A percentile compares a stretch with the other conserved stretches of the same genome.
phyloP scores from a whole-genome alignment of 53 echinoderm and acorn worm genomes.

The Holothuria scabra region DNA sequence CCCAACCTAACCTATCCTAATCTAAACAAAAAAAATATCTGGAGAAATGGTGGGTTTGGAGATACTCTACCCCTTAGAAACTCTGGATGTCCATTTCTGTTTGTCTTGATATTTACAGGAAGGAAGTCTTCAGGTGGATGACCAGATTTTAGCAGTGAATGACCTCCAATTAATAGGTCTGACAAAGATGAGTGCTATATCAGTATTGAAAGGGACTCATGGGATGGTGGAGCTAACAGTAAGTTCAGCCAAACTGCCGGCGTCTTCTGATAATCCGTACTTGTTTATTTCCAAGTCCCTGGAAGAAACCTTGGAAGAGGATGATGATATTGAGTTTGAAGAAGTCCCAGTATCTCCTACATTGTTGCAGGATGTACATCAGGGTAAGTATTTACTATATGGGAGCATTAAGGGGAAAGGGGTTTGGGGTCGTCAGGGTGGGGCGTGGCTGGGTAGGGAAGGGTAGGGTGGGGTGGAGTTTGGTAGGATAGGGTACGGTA shows the following conservation, averaged over 20 bases:
- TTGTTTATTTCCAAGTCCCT: conserved; percentile 18
- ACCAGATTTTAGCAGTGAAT: conserved; percentile 92
- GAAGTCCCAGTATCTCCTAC: conserved; percentile 24
- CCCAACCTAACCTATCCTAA: too few species aligned
- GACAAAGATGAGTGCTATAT: conserved; percentile 84
- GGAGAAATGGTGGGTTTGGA: too few species aligned
- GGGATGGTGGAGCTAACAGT: conserved; percentile 80
- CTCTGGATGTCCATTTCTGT: neutral
- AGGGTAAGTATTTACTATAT: too few species aligned
- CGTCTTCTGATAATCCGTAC: conserved; percentile 16
- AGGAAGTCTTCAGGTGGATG: conserved; percentile 74
- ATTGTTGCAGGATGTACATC: conserved; percentile 22
- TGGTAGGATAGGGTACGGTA: too few species aligned
- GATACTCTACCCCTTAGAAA: too few species aligned
- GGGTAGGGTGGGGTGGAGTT: too few species aligned
- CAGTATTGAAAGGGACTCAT: conserved; percentile 80
- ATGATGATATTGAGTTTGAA: neutral
- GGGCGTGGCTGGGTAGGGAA: too few species aligned
- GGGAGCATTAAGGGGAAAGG: too few species aligned
- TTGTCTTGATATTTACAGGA: conserved; percentile 59
- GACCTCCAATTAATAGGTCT: conserved; percentile 74
- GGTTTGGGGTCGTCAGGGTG: too few species aligned
- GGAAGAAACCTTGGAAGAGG: conserved; percentile 36
- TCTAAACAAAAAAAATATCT: too few species aligned
- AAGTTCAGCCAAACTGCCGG: conserved; percentile 59